Evolutionary conservation across 1,140 invertebrate genomes (phyloP), one percentile per base, ranked within the genome.

Genomic region (Trypoxylus dichotomus): DNA sequence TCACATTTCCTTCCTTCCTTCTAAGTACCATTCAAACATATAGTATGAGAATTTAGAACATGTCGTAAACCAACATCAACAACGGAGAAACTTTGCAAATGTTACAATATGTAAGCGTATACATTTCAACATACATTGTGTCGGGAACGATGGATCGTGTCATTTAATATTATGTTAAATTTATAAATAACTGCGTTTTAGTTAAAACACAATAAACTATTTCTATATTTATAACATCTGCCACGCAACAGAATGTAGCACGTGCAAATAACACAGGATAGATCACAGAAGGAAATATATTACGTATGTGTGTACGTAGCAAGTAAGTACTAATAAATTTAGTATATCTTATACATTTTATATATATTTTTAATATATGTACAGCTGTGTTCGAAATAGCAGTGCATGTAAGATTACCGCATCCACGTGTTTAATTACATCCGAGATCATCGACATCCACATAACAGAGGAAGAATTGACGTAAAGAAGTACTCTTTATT

Each of bases 1-100:
- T n/a, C 47, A 54, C 47, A 54, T 19, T 54, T 54, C 47, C 47
- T 54, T 54, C 47, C 47, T 54, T 54, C n/a, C 47, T 54, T 54
- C 47, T 19, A 54, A 54, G 15, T 19, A 54, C 1, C 47, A 37
- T 37, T 54, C 47, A 19, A 19, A 54, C 47, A 2, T 54, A 54
- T 54, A 54, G 19, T n/a, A 19, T 54, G 13, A n/a, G 19, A 54
- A 54, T 54, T 54, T 54, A 54, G 47, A n/a, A n/a, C 19, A n/a
- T 54, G 19, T 54, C 19, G 15, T 54, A 54, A 54, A 54, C 47
- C 13, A 15, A 54, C 47, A n/a, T 19, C 47, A n/a, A n/a, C 47
- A 54, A n/a, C 19, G 19, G 15, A 54, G n/a, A 19, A 54, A 54
- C 15, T n/a, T 19, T 54, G 15, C 32, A 5, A 54, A 54, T 19